Conservation (phyloP, 2,888 invertebrate genomes). For the Incurvaria masculella region DNA sequence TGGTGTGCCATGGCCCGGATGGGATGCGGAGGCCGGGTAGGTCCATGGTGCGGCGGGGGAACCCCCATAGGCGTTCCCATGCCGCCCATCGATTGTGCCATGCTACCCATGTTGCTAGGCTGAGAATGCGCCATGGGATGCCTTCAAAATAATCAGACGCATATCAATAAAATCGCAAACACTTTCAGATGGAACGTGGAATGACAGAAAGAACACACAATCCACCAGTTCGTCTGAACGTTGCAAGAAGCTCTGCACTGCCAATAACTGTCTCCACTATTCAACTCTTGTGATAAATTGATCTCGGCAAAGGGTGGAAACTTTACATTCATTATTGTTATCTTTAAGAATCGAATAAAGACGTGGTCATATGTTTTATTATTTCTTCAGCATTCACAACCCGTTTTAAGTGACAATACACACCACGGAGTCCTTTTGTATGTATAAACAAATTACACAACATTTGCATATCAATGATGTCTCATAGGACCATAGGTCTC, state of each 20-base stretch:
- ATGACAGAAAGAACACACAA: not conserved
- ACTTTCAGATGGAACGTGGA: not conserved
- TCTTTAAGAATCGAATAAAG: constrained; percentile 34
- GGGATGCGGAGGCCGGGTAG: constrained; percentile 36
- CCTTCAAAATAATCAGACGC: constrained; percentile 22
- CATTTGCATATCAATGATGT: constrained; percentile 45
- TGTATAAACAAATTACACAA: constrained; percentile 54
- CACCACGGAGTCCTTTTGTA: constrained; percentile 50
- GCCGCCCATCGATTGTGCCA: constrained; percentile 32
- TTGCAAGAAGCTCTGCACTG: constrained; percentile 15
- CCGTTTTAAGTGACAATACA: constrained; percentile 43
- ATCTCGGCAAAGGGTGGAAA: constrained; percentile 27
- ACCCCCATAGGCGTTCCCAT: constrained; percentile 29
- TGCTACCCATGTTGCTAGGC: constrained; percentile 33
- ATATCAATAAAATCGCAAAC: not conserved
- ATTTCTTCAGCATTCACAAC: constrained; percentile 26
- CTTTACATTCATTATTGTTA: constrained; percentile 26
- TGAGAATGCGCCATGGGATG: constrained; percentile 40
- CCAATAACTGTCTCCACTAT: constrained; percentile 6
- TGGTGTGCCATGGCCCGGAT: constrained; percentile 39
- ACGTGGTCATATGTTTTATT: constrained; percentile 46
- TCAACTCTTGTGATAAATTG: constrained; percentile 38
- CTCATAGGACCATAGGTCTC: constrained; percentile 36
- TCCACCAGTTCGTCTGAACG: constrained; percentile 10
- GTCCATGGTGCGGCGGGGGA: constrained; percentile 30